phyloP scores from a whole-genome alignment of 2,113 vertebrate genomes.

The Sitta europaea region DNA sequence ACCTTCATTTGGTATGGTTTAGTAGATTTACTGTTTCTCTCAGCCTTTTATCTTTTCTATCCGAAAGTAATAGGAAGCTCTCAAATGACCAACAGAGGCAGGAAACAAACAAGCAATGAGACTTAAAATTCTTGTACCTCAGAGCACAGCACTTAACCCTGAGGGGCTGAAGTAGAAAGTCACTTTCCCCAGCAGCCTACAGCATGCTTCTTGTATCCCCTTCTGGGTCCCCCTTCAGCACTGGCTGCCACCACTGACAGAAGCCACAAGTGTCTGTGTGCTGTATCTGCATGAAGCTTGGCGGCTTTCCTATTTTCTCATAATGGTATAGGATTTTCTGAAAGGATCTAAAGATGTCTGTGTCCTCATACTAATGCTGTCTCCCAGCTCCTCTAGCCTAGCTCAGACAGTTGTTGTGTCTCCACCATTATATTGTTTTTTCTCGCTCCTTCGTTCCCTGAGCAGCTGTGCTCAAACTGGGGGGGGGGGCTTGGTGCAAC shows the following conservation, averaged over 20 bases:
- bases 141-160: neutral
- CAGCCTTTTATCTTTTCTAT: constrained; percentile 47
- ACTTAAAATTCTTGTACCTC: neutral
- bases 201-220: neutral
- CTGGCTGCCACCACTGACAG: neutral
- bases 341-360: neutral
- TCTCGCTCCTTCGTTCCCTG: neutral
- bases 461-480: neutral
- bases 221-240: neutral
- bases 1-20: neutral
- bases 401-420: neutral
- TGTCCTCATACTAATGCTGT: neutral
- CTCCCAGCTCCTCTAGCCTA: neutral
- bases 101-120: constrained; percentile 23
- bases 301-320: neutral
- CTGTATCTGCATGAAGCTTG: neutral
- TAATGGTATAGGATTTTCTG: neutral
- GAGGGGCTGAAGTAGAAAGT: neutral
- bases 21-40: constrained; percentile 8
- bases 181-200: neutral
- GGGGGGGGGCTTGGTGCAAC: neutral
- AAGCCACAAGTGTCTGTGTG: neutral
- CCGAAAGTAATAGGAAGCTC: constrained; percentile 30
- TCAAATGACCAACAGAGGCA: constrained; percentile 31
- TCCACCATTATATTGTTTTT: neutral